A percentile compares a stretch with the other conserved stretches of the same genome.
These are phyloP conservation scores for Etheostoma cragini DNA, from an alignment of 2,113 vertebrate genomes.

Conservation along the genomic window DNA sequence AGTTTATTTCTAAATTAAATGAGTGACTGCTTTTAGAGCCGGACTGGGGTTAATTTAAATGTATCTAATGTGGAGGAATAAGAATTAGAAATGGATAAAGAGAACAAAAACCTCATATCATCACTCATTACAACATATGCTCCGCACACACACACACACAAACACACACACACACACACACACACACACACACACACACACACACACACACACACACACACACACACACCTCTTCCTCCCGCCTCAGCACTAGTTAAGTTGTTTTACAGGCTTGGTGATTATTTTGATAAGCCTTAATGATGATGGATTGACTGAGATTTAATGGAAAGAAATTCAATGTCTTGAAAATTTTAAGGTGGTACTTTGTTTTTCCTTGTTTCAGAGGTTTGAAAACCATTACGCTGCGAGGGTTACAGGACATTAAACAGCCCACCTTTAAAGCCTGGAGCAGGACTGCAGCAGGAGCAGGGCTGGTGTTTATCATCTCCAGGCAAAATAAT, in stretches of 20 bases:
- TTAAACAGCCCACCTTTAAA: constrained; percentile 67
- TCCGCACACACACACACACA: not conserved
- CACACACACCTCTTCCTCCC: constrained; percentile 21
- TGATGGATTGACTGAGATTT: constrained; percentile 70
- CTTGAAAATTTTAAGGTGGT: constrained; percentile 72
- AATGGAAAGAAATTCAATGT: constrained; percentile 63
- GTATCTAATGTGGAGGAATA: not conserved
- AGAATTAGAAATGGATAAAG: not conserved
- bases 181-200: not conserved
- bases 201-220: not conserved
- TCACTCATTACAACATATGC: not conserved
- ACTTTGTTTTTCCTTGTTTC: constrained; percentile 60
- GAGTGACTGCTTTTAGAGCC: not conserved
- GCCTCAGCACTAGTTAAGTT: constrained; percentile 27
- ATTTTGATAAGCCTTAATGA: constrained; percentile 70
- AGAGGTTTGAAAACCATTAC: constrained; percentile 60
- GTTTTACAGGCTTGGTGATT: constrained; percentile 64
- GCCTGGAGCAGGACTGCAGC: constrained; percentile 2
- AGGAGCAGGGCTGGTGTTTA: constrained; percentile 46
- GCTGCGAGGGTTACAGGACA: constrained; percentile 41
- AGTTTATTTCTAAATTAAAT: not conserved
- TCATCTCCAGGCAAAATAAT: constrained; percentile 25
- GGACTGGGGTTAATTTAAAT: not conserved
- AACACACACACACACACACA: constrained; percentile 5
- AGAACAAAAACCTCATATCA: not conserved